Percentiles rank a stretch among this genome's conserved stretches.
phyloP scores from a whole-genome alignment of 1,140 invertebrate genomes.

The Sinonovacula constricta region DNA sequence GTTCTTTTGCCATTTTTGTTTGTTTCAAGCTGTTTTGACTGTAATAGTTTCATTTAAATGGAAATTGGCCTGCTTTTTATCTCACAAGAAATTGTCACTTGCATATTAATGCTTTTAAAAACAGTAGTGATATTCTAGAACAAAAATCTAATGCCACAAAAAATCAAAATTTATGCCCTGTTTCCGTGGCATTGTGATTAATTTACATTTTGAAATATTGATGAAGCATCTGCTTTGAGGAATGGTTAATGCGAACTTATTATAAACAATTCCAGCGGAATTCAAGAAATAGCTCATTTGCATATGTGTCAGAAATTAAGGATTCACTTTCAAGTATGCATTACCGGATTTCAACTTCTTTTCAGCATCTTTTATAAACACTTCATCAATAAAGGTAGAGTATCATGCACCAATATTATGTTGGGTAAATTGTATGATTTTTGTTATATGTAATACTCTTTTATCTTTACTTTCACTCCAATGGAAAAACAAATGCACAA shows the following conservation, averaged over 20 bases:
- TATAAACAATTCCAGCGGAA: not conserved
- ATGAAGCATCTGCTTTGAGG: not conserved
- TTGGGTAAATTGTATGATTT: no score
- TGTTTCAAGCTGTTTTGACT: not conserved
- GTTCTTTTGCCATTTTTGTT: not conserved
- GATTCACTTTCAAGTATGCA: no score
- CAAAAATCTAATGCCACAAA: not conserved
- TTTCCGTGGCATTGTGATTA: not conserved
- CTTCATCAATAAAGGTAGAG: no score
- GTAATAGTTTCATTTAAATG: not conserved
- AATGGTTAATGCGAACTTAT: not conserved
- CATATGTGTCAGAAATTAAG: no score
- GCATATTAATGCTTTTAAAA: not conserved
- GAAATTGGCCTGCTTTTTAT: not conserved
- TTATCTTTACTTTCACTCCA: no score
- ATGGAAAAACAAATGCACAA: no score
- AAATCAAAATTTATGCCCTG: not conserved
- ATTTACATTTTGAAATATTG: not conserved
- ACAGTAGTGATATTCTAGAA: not conserved
- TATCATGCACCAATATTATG: no score
- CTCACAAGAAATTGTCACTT: not conserved
- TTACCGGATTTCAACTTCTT: no score
- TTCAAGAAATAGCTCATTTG: no score
- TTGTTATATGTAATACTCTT: no score
- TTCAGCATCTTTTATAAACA: no score